Evolutionary conservation across 2,888 invertebrate genomes (phyloP), one percentile per base, ranked within the genome.

Genomic region (Gerosis bhagava): DNA sequence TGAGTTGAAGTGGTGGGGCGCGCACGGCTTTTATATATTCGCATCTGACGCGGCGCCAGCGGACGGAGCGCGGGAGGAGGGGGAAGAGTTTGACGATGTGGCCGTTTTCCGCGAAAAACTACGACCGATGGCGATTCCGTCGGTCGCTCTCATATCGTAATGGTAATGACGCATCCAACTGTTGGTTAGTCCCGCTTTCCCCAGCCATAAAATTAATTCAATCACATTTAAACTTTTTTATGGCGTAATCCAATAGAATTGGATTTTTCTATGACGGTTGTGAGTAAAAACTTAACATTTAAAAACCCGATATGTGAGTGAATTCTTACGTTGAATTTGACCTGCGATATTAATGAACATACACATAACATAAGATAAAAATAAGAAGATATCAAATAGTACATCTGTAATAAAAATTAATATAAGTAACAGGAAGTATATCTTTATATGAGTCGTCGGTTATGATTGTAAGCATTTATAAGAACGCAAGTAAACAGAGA

Each of bases 1-100:
- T 89, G 87, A 87, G 84, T 83, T 83, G 81, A 72, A 76, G 87
- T 82, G 81, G 83, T 65, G 83, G 83, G 84, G 83, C 73, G 86
- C 69, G 60, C 67, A 59, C 59, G 70, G 68, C 64, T 86, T 87
- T 86, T 89, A 89, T 88, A 89, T 77, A 73, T 53, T 73, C 74
- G 75, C 58, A 54, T 68, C 63, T 79, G 84, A 81, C 80, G 84
- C 80, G 77, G 71, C 74, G 71, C 63, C 61, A 59, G 62, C 53
- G 70, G n/a, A n/a, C 65, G 70, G 67, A 62, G 55, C 63, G 56
- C 50, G 64, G 59, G 59, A 53, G 56, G 58, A 53, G 53, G 50
- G 53, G 51, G 53, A 51, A 49, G 50, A 60, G 63, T 65, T 67
- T 65, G 72, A 70, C 79, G 77, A 71, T 77, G 73, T 76, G 78